Base-by-base conservation (phyloP, 2,113 vertebrate species). In the Ochotona curzoniae region DNA sequence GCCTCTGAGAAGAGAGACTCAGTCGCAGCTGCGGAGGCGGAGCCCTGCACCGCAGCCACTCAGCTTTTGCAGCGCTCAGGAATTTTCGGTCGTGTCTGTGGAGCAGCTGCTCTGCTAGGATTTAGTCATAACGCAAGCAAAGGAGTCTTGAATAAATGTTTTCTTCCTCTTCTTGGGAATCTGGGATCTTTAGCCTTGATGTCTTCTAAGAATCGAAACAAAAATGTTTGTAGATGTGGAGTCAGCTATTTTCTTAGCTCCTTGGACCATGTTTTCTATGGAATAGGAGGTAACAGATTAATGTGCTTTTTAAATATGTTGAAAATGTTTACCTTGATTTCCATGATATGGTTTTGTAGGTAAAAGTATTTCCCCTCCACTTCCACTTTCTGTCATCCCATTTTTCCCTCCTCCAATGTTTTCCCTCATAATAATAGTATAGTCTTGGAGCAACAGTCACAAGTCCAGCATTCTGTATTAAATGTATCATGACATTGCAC, bases 71-170 rank as follows among this genome's bases (percentile, higher is more conserved):
- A 54, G 4, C 38, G 51, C 83, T 96, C 88, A 76, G 95, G 86
- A 61, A 30, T 96, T 93, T 95, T 95, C 76, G 28, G 13, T 71
- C 26, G 7, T 38, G 32, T 90, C 82, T 88, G 61, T 44, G 82
- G 87, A 92, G 80, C 94, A 94, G 93, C 96, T 96, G 96, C 63
- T 96, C 51, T 73, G 78, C 47, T 35, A 13, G 70, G 61, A 78
- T 87, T 88, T 35, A 23, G 70, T 92, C 74, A 95, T 91, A 18
- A 44, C 35, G 79, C 71, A 78, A 38, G 64, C 87, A 94, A 79
- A 80, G 74, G 26, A 61, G 14, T 93, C 74, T 86, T 67, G 79
- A 94, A 83, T 96, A 80, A 93, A 88, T 8, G 51, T 51, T 66
- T 85, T 80, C 21, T 93, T 32, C 21, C 73, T 1, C 51, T 94